Evolutionary conservation across 2,888 invertebrate genomes (phyloP), one percentile per base, ranked within the genome.

Genomic region (Gortyna flavago): DNA sequence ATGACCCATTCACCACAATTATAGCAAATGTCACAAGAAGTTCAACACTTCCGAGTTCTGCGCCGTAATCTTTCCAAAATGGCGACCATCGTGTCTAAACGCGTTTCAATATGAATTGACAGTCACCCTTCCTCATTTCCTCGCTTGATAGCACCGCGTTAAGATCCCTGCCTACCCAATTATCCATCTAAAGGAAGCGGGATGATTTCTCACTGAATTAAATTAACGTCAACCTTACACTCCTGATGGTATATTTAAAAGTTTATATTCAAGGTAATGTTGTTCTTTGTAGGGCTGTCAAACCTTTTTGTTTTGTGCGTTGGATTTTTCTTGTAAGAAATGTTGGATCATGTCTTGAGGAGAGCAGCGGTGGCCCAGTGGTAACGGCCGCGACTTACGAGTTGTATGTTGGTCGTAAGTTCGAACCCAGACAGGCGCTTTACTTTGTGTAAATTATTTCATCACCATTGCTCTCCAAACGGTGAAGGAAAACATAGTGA

Each of bases 191-290:
- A 62, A 44, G 51, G 35, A 59, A 79, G 79, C 59, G 51, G 64
- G 71, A 85, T 66, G 70, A 72, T 80, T 75, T 72, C 75, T 75
- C 75, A 75, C 80, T 75, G 72, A 86, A 86, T 81, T 78, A 66
- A 84, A 79, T 78, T 80, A 57, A 69, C 66, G 67, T 65, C 81
- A 70, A 77, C 80, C 73, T 81, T 72, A 86, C 64, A 72, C 72
- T 74, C 32, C 44, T 86, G 67, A 74, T 67, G 77, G 65, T 77
- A 74, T 78, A 79, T 75, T 84, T 81, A 67, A 86, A 85, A 88
- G 76, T 88, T 83, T 85, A 83, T 83, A 81, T 83, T 81, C 77
- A 78, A 76, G 51, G 80, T 77, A 77, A 85, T 62, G 64, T 69
- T 77, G 11, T 59, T 72, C 32, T 54, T 61, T 8, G n/a, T 80